phyloP scores from a whole-genome alignment of 2,113 vertebrate species.

The Chlorocebus sabaeus region DNA sequence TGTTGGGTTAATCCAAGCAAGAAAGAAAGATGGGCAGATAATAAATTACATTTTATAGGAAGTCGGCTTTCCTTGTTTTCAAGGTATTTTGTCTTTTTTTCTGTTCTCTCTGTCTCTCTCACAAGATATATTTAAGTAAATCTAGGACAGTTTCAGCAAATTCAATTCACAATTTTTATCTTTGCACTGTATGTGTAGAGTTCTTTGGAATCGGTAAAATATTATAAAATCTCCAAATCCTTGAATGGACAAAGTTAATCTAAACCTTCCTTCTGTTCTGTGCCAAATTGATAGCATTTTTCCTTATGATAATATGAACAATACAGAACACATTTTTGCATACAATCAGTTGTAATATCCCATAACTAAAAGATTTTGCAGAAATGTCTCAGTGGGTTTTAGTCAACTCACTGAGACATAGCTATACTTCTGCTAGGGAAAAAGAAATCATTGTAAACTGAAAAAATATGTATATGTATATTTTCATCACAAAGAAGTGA shows the following conservation, averaged over 20 bases:
- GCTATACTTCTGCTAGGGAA: conserved; percentile 1
- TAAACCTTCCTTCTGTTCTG: conserved; percentile 41
- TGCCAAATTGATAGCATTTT: conserved; percentile 33
- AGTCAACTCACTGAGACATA: background rate
- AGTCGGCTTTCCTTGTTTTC: conserved; percentile 17
- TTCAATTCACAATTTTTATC: conserved; percentile 54
- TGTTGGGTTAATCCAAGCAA: conserved; percentile 52
- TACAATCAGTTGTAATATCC: background rate
- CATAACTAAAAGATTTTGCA: conserved; percentile 24
- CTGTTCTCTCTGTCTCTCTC: background rate
- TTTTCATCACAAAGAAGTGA: conserved; percentile 77
- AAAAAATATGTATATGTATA: conserved; percentile 36
- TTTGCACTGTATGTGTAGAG: background rate
- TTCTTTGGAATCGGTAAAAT: conserved; percentile 58
- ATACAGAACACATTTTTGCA: background rate
- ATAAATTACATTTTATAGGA: conserved; percentile 58
- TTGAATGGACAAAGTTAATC: conserved; percentile 3
- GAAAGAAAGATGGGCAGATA: conserved; percentile 40
- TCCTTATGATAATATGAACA: background rate
- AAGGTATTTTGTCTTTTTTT: background rate
- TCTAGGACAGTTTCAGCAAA: conserved; percentile 60
- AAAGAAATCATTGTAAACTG: conserved; percentile 48
- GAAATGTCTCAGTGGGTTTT: background rate
- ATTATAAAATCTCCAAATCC: conserved; percentile 2
- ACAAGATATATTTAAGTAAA: conserved; percentile 29